Conservation (phyloP, 64 coral and sea anemone species). For the Anthopleura sola region DNA sequence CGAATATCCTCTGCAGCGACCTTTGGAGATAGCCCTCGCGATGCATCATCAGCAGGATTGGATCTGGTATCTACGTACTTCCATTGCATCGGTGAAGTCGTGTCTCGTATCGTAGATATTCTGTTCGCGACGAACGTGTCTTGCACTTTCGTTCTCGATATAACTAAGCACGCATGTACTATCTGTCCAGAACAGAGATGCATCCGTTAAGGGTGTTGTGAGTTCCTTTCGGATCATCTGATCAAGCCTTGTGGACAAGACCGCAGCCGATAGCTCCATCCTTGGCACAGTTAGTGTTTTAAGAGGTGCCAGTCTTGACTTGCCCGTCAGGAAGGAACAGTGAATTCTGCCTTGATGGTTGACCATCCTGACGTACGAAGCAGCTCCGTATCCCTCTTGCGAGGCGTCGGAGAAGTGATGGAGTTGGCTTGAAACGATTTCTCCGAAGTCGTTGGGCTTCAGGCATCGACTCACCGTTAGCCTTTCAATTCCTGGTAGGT, state of each 20-base stretch:
- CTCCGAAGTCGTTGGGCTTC: too few relatives aligned
- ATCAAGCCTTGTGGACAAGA: neutral
- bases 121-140: too few relatives aligned
- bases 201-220: neutral
- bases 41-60: neutral
- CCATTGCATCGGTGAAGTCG: neutral
- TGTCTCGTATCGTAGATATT: neutral
- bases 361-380: too few relatives aligned
- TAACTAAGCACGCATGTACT: neutral
- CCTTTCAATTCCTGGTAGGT: too few relatives aligned
- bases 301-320: too few relatives aligned
- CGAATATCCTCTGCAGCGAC: neutral
- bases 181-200: neutral
- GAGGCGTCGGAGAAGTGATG: too few relatives aligned
- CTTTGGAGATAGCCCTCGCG: neutral
- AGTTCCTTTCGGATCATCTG: neutral
- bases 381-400: too few relatives aligned
- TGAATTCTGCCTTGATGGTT: too few relatives aligned
- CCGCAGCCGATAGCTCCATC: neutral
- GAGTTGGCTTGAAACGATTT: too few relatives aligned
- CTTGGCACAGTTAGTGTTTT: neutral
- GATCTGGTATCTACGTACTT: neutral
- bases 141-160: neutral
- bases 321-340: too few relatives aligned
- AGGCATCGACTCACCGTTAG: too few relatives aligned